These are phyloP conservation scores for Actias luna DNA, from an alignment of 2,888 invertebrate genomes.

Conservation along the genomic window DNA sequence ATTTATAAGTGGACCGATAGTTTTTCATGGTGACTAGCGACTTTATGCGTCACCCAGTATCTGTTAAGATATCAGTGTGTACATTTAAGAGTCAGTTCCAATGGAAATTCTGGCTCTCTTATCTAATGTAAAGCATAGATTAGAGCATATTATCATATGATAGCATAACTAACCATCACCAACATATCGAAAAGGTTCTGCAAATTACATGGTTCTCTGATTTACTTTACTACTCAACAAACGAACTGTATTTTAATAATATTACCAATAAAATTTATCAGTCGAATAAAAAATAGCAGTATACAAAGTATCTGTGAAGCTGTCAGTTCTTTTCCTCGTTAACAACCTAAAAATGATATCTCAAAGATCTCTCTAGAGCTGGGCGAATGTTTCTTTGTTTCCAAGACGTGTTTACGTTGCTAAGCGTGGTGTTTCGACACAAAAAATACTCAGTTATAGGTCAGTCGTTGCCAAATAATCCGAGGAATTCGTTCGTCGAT, in stretches of 20 bases:
- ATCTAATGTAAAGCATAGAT: no score
- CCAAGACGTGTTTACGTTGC: conserved; percentile 20
- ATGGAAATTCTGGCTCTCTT: no score
- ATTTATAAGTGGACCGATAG: background rate
- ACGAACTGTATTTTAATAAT: background rate
- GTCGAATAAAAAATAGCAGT: background rate
- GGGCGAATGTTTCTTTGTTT: conserved; percentile 18
- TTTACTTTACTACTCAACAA: no score
- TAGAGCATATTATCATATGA: no score
- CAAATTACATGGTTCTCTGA: no score
- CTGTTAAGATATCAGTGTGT: no score
- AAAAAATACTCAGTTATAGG: conserved; percentile 34
- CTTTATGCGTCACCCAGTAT: no score
- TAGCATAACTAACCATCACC: no score
- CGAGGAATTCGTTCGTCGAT: conserved; percentile 42
- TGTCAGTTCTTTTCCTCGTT: conserved; percentile 14
- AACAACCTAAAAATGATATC: conserved; percentile 15
- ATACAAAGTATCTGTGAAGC: background rate
- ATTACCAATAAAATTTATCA: background rate
- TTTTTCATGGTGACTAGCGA: no score
- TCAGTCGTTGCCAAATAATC: conserved; percentile 47
- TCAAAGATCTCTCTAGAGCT: conserved; percentile 15
- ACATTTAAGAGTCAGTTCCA: no score
- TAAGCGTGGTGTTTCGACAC: conserved; percentile 21
- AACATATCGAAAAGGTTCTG: no score